phyloP scores from a whole-genome alignment of 2,797 vertebrate species.

The Crax fasciolata region DNA sequence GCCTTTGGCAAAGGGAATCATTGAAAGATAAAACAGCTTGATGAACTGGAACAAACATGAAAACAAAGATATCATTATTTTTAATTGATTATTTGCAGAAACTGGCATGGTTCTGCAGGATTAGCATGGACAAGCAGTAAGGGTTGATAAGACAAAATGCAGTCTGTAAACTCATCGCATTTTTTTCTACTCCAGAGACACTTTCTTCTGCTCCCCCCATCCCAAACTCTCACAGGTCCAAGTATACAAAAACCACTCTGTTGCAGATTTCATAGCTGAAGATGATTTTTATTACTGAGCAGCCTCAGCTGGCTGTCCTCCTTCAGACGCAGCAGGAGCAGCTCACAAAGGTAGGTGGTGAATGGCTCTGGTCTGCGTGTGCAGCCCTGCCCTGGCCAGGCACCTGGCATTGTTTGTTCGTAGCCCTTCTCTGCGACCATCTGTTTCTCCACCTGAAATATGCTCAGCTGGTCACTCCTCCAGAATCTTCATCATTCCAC shows the following conservation, averaged over 20 bases:
- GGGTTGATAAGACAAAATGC: neutral
- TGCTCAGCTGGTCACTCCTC: neutral
- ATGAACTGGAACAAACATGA: neutral
- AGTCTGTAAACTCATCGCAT: neutral
- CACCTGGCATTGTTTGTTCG: accelerated
- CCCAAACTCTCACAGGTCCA: neutral
- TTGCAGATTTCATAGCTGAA: neutral
- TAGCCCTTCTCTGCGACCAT: neutral
- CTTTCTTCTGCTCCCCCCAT: neutral
- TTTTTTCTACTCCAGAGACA: neutral
- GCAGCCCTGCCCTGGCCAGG: neutral
- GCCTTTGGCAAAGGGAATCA: slow-evolving; percentile 30
- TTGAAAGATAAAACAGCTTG: neutral
- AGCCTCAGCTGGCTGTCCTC: neutral
- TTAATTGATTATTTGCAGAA: neutral
- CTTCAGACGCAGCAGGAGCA: neutral
- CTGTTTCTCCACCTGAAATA: neutral
- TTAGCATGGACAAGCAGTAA: neutral
- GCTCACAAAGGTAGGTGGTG: neutral
- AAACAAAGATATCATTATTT: neutral
- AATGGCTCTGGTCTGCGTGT: accelerated
- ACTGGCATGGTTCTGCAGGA: neutral
- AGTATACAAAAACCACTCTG: neutral
- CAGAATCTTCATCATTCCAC: neutral
- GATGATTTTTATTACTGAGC: neutral